A percentile compares a stretch with the other conserved stretches of the same genome.
Conservation (phyloP, 92 coral and sea anemone genomes). For the Porites evermanni region DNA sequence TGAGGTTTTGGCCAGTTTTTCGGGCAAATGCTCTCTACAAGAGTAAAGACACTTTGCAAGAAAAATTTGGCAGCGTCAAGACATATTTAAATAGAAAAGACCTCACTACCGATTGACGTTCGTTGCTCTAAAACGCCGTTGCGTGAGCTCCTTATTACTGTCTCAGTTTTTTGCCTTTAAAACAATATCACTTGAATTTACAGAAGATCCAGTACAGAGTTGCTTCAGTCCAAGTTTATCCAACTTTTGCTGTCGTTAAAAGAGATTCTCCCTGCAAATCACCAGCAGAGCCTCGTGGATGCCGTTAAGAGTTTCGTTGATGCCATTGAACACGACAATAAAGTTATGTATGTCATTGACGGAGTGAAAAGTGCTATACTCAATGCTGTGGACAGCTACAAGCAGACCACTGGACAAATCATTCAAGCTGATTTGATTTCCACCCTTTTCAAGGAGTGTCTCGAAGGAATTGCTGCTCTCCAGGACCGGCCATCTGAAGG, state of each 20-base stretch:
- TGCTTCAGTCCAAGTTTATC: constrained; percentile 51
- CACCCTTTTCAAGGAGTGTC: constrained; percentile 30
- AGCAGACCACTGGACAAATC: constrained; percentile 17
- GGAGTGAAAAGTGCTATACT: background rate
- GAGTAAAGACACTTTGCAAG: no score
- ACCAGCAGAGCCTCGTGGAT: background rate
- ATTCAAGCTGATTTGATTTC: constrained; percentile 27
- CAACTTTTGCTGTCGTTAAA: constrained; percentile 53
- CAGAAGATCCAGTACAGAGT: constrained; percentile 14
- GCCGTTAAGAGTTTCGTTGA: background rate
- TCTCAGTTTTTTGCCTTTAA: no score
- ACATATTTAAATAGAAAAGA: no score
- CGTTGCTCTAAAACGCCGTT: no score
- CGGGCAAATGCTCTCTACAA: no score
- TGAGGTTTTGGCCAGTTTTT: no score
- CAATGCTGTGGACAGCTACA: background rate
- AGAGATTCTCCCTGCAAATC: constrained; percentile 9
- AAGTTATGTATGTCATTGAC: background rate
- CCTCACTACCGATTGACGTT: no score
- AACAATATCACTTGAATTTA: background rate
- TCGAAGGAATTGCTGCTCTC: constrained; percentile 15
- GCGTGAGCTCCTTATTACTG: no score
- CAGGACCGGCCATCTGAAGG: background rate
- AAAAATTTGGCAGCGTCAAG: no score
- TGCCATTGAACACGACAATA: background rate